Base-by-base conservation (phyloP, 2,113 vertebrate genomes). In the Oncorhynchus gorbuscha region DNA sequence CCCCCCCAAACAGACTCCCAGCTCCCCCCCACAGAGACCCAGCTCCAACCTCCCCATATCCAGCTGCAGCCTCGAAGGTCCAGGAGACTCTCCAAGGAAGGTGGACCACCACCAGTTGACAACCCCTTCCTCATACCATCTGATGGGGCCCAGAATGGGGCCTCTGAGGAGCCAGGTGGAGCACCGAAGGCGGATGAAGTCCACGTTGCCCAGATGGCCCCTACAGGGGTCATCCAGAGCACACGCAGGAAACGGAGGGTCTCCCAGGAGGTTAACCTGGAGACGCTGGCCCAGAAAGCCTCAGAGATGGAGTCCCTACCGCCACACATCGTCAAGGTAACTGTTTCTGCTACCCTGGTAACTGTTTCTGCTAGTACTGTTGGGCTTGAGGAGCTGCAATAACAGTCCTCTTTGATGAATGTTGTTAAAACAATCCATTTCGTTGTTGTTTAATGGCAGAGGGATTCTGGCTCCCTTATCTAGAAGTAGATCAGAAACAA, bases 221-320 rank as follows among this genome's bases (percentile, higher is more conserved):
- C 93, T 0, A 95, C 96, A 59, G 94, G 96, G 0, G 96, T 99
- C 70, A 98, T 99, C 84, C 97, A 98, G 90, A 98, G 95, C 83
- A 96, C 96, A 0, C 90, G 94, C 20, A 90, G 96, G 83, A 94
- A 95, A 69, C 94, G 96, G 11, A 94, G 96, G 83, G 93, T 93
- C 8, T 99, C 97, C 59, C 96, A 98, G 88, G 97, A 99, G 85
- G 96, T 94, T 79, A 99, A 99, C 87, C 89, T 99, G 88, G 93
- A 98, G 86, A 99, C 97, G 14, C 87, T 99, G 69, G 97, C 97
- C 32, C 97, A 98, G 82, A 97, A 99, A 88, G 97, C 97, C 9
- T 96, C 95, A 0, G 97, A 98, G 83, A 94, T 97, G 93, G 96
- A 97, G 88, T 97, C 95, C 0, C 91, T 98, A 64, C 96, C 93